These are phyloP conservation scores for Lepidochitona cinerea DNA, from an alignment of 2,888 invertebrate genomes.

Conservation along the genomic window DNA sequence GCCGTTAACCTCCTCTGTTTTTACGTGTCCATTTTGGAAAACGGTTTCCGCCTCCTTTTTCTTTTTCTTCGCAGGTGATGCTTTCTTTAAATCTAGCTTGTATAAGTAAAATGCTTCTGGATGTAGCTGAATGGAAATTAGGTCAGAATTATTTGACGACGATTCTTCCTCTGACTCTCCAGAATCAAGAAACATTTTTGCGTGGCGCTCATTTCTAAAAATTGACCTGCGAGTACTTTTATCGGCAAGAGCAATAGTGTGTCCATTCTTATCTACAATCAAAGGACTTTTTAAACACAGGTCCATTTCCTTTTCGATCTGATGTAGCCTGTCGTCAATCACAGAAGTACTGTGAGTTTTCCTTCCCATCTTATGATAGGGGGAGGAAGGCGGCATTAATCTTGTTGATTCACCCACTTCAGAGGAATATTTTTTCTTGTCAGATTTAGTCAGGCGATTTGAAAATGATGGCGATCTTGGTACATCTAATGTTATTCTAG, in stretches of 20 bases:
- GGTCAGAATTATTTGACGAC: slow-evolving; percentile 37
- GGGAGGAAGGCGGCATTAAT: slow-evolving; percentile 13
- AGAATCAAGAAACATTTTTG: slow-evolving; percentile 22
- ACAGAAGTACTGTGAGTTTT: slow-evolving; percentile 30
- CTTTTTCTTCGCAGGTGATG: neutral
- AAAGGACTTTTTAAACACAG: slow-evolving; percentile 30
- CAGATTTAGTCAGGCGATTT: neutral
- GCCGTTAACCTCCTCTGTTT: neutral
- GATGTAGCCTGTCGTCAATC: slow-evolving; percentile 37
- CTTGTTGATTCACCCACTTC: neutral
- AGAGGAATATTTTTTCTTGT: neutral
- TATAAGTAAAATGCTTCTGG: slow-evolving; percentile 44
- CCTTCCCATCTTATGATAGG: slow-evolving; percentile 22
- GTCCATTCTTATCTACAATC: neutral
- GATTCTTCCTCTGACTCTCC: slow-evolving; percentile 39
- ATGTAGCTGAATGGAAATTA: slow-evolving; percentile 41
- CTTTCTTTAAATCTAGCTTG: slow-evolving; percentile 25
- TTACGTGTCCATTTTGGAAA: neutral
- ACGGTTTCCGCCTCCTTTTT: neutral
- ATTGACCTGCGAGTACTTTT: neutral
- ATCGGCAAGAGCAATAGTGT: neutral
- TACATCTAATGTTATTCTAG: neutral
- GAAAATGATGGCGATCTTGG: neutral
- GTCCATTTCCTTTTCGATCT: slow-evolving; percentile 62
- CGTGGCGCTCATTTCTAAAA: neutral